phyloP scores from a whole-genome alignment of 92 coral and sea anemone genomes.

The Scolanthus callimorphus region DNA sequence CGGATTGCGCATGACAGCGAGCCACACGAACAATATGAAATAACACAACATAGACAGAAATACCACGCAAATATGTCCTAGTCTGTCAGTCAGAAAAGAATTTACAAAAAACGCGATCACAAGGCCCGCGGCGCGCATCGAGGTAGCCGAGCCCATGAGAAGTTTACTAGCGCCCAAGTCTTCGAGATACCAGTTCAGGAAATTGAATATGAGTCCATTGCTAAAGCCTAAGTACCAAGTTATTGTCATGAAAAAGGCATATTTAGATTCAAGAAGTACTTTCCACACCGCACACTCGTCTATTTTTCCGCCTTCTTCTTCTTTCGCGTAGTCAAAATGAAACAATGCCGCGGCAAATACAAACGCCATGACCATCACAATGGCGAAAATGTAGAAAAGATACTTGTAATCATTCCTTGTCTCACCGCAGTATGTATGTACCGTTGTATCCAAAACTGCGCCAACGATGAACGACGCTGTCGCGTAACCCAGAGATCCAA shows the following conservation, averaged over 20 bases:
- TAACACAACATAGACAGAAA: conserved; percentile 53
- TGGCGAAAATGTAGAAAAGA: conserved; percentile 81
- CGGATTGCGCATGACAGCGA: conserved; percentile 76
- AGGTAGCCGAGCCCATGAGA: conserved; percentile 80
- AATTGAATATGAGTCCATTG: conserved; percentile 81
- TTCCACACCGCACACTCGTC: conserved; percentile 56
- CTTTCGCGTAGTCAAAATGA: conserved; percentile 64
- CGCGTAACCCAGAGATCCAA: conserved; percentile 90
- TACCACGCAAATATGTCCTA: conserved; percentile 56
- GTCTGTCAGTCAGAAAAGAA: conserved; percentile 52
- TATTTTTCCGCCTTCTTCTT: conserved; percentile 23
- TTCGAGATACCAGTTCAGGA: conserved; percentile 91
- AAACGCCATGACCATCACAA: conserved; percentile 70
- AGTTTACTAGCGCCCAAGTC: conserved; percentile 90
- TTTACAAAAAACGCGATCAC: conserved; percentile 72
- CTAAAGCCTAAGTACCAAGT: conserved; percentile 90
- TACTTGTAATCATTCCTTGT: conserved; percentile 80
- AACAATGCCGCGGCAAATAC: conserved; percentile 71
- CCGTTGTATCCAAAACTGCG: conserved; percentile 79
- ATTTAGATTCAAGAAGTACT: conserved; percentile 62
- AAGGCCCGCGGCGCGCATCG: conserved; percentile 63
- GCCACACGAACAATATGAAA: conserved; percentile 66
- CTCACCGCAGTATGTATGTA: conserved; percentile 76
- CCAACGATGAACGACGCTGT: conserved; percentile 92
- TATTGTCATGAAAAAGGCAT: conserved; percentile 66